Evolutionary conservation across 64 coral and sea anemone species (phyloP).

Genomic region (Trachythela sp.): DNA sequence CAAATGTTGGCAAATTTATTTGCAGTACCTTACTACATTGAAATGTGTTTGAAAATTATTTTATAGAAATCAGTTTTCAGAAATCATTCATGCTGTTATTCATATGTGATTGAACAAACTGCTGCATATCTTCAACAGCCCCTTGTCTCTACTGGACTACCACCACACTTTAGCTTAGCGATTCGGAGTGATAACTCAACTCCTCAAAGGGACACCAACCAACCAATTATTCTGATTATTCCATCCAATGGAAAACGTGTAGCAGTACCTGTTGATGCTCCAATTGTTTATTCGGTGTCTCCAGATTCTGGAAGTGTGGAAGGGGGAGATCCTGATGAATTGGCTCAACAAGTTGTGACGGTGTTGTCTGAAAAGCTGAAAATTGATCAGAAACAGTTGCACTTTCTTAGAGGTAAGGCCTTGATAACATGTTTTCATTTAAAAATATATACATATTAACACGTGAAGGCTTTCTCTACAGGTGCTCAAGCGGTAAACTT

Average conservation of each 20-base stretch:
- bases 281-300: not conserved
- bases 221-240: not conserved
- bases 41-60: too few species aligned
- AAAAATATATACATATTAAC: too few species aligned
- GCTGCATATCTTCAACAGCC: not conserved
- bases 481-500: too few species aligned
- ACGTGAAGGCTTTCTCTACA: too few species aligned
- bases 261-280: not conserved
- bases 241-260: not conserved
- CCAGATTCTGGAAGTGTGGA: not conserved
- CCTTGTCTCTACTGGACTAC: not conserved
- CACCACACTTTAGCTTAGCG: not conserved
- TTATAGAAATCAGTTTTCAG: not conserved
- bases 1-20: too few species aligned
- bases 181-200: slow-evolving; percentile 18
- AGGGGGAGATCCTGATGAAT: not conserved
- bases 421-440: not conserved
- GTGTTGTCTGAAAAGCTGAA: not conserved
- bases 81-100: not conserved
- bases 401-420: not conserved
- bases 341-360: not conserved
- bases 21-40: too few species aligned
- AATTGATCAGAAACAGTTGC: not conserved
- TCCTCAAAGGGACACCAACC: not conserved
- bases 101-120: not conserved